Evolutionary conservation across 1,140 invertebrate genomes (phyloP).

Genomic region (Pinna nobilis): DNA sequence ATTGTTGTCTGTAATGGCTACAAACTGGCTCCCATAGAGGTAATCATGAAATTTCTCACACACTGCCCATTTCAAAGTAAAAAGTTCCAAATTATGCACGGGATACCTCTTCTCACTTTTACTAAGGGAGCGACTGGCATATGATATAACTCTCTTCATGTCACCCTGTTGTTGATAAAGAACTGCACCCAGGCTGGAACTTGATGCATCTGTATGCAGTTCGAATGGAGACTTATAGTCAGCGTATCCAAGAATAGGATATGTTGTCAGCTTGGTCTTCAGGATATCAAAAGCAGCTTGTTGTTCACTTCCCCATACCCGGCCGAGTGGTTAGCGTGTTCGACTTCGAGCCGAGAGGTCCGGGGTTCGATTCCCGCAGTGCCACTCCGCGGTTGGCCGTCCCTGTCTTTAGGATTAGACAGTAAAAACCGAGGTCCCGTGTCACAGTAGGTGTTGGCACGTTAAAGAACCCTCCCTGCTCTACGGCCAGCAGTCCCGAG

Average conservation of each 20-base stretch:
- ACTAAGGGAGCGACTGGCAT: constrained; percentile 36
- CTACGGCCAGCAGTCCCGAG: too few species aligned
- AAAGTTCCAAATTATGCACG: constrained; percentile 33
- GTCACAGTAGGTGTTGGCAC: too few species aligned
- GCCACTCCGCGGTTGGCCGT: too few species aligned
- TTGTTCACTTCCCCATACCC: constrained; percentile 16
- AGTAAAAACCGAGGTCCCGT: too few species aligned
- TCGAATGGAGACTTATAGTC: constrained; percentile 28
- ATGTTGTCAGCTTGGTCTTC: constrained; percentile 27
- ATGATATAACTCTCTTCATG: constrained; percentile 45
- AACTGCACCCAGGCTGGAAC: constrained; percentile 56
- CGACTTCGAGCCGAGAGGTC: too few species aligned
- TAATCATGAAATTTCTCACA: constrained; percentile 39
- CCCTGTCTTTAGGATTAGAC: too few species aligned
- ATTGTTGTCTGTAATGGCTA: constrained; percentile 38
- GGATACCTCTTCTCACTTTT: constrained; percentile 38
- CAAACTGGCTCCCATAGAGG: constrained; percentile 39
- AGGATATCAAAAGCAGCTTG: constrained; percentile 41
- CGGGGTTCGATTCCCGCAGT: too few species aligned
- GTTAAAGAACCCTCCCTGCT: too few species aligned
- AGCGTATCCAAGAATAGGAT: constrained; percentile 47
- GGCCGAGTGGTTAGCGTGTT: too few species aligned
- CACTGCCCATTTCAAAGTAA: constrained; percentile 33
- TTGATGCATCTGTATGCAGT: constrained; percentile 47
- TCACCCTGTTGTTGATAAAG: constrained; percentile 52